These are phyloP conservation scores for Dicycla oo DNA, from an alignment of 2,888 invertebrate species.

Conservation along the genomic window DNA sequence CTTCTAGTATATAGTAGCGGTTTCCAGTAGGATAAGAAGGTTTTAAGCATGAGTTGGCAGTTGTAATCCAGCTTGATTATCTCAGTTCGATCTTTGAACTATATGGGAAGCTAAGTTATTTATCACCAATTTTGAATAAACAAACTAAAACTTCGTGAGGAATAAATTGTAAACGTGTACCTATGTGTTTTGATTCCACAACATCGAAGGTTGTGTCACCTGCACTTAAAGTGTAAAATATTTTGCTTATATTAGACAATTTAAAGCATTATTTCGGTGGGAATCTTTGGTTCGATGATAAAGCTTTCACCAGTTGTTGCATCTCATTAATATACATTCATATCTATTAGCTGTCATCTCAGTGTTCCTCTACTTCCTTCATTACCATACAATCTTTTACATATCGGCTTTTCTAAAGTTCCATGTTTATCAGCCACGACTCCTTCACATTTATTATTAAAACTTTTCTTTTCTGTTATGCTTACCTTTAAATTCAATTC, in stretches of 20 bases:
- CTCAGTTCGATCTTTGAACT: neutral
- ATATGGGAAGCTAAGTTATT: constrained; percentile 14
- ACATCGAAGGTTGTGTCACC: constrained; percentile 33
- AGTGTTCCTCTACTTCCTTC: neutral
- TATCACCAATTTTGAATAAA: constrained; percentile 42
- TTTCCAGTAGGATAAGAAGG: neutral
- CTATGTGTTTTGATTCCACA: constrained; percentile 28
- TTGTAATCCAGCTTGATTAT: constrained; percentile 2
- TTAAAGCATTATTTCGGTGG: constrained; percentile 3
- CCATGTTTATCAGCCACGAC: neutral
- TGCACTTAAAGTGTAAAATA: constrained; percentile 11
- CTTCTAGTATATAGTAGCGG: neutral
- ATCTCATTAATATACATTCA: too few relatives aligned
- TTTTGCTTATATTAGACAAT: constrained; percentile 2
- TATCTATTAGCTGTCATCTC: neutral
- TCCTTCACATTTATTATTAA: too few relatives aligned
- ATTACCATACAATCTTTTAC: too few relatives aligned
- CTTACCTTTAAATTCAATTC: neutral
- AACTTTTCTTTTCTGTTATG: neutral
- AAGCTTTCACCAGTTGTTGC: neutral
- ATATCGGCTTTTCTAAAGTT: neutral
- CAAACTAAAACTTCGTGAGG: constrained; percentile 50
- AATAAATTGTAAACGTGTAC: constrained; percentile 48
- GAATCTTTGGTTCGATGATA: neutral
- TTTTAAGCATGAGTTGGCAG: neutral